Conservation (phyloP, 2,888 invertebrate species). For the Drosophila rellima region DNA sequence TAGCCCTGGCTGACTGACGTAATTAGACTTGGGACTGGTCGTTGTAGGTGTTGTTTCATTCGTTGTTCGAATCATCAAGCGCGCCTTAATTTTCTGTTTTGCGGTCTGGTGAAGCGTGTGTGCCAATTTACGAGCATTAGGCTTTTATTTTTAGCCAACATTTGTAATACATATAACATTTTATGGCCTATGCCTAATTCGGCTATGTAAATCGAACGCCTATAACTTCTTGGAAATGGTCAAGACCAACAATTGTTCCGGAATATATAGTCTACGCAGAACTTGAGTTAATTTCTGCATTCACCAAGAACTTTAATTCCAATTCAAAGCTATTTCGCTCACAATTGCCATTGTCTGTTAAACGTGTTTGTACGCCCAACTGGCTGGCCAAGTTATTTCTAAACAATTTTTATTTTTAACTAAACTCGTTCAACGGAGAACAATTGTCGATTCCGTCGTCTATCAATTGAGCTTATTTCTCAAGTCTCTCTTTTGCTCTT, state of each 20-base stretch:
- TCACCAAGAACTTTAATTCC: conserved; percentile 13
- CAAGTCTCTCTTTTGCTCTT: conserved; percentile 35
- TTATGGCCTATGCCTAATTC: conserved; percentile 52
- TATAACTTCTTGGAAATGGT: conserved; percentile 2
- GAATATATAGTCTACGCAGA: background rate
- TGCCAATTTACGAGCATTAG: conserved; percentile 72
- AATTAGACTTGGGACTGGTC: conserved; percentile 65
- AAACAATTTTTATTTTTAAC: conserved; percentile 22
- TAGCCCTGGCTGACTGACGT: conserved; percentile 65
- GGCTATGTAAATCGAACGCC: conserved; percentile 49
- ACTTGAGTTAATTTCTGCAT: background rate
- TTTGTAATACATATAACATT: conserved; percentile 53
- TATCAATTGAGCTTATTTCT: conserved; percentile 62
- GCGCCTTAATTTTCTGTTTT: conserved; percentile 52
- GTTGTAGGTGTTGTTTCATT: conserved; percentile 50
- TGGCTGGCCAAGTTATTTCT: conserved; percentile 43
- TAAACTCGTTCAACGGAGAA: conserved; percentile 52
- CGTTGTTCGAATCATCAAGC: conserved; percentile 59
- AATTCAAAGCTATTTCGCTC: conserved; percentile 44
- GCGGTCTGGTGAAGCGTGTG: conserved; percentile 79
- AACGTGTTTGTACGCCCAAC: conserved; percentile 73
- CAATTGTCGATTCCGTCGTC: conserved; percentile 59
- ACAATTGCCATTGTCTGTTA: conserved; percentile 63
- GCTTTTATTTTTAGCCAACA: conserved; percentile 70
- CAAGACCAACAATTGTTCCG: conserved; percentile 5